Conservation (phyloP, 2,113 vertebrate genomes). For the Brienomyrus brachyistius region DNA sequence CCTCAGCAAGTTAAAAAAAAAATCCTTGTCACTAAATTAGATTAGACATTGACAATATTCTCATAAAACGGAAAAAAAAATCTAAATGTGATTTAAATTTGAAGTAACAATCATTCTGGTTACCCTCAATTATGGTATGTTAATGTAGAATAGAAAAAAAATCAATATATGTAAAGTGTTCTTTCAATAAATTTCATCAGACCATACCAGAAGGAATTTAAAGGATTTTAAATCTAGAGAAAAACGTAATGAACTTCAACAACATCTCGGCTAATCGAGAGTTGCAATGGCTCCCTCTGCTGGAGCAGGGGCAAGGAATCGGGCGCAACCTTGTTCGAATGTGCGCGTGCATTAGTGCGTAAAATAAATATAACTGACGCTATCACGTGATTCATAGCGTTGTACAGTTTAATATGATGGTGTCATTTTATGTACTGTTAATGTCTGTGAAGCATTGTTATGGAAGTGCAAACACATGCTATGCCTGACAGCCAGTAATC, state of each 20-base stretch:
- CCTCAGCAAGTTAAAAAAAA: neutral
- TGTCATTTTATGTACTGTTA: neutral
- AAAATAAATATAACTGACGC: neutral
- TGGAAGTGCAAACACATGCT: neutral
- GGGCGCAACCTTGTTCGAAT: neutral
- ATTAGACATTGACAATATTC: neutral
- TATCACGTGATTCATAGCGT: neutral
- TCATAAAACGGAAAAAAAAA: neutral
- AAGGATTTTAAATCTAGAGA: neutral
- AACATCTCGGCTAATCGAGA: conserved; percentile 26
- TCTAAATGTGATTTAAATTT: neutral
- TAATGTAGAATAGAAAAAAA: neutral
- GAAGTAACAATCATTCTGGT: neutral
- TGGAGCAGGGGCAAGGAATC: conserved; percentile 36
- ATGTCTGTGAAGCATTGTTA: neutral
- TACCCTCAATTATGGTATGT: neutral
- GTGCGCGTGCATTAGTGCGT: neutral
- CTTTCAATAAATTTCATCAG: neutral
- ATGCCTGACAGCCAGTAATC: neutral
- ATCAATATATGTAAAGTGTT: neutral
- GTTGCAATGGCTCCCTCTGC: conserved; percentile 61
- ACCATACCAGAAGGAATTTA: neutral
- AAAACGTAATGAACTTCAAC: neutral
- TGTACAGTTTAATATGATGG: neutral
- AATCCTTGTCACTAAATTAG: neutral